A percentile compares a stretch with the other conserved stretches of the same genome.
phyloP scores from a whole-genome alignment of 2,888 invertebrate genomes.

The Caenorhabditis sp. region DNA sequence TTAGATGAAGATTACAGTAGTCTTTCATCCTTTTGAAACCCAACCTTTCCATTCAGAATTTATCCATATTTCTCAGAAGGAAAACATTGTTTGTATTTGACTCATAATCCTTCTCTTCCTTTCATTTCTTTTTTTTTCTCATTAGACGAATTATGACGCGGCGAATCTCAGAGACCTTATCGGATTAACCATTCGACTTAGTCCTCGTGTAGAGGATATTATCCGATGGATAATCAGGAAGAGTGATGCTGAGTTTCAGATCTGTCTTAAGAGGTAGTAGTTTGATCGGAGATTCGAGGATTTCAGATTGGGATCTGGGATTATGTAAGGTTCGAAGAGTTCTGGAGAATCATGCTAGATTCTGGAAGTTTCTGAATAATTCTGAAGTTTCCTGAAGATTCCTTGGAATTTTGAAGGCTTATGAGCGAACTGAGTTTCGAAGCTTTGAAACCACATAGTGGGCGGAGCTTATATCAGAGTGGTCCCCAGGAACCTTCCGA shows the following conservation, averaged over 20 bases:
- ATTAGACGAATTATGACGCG: constrained; percentile 30
- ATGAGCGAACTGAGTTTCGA: too few species aligned
- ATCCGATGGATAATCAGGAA: background rate
- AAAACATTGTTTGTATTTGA: background rate
- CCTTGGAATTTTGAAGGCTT: too few species aligned
- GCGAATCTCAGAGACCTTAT: background rate
- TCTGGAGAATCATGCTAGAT: too few species aligned
- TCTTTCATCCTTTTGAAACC: background rate
- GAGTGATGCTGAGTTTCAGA: background rate
- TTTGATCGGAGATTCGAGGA: too few species aligned
- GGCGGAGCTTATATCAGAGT: too few species aligned
- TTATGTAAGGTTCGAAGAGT: too few species aligned
- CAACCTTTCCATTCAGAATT: background rate
- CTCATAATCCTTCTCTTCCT: constrained; percentile 19
- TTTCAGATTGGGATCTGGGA: too few species aligned
- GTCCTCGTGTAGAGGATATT: background rate
- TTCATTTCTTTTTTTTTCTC: constrained; percentile 22
- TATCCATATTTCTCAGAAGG: background rate
- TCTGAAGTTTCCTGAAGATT: too few species aligned
- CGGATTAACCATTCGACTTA: background rate
- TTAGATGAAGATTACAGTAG: constrained; percentile 9
- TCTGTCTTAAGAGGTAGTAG: too few species aligned
- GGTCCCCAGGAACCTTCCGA: too few species aligned
- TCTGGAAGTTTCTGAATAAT: too few species aligned
- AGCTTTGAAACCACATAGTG: too few species aligned